Evolutionary conservation across 2,888 invertebrate species (phyloP), one percentile per base, ranked within the genome.

Genomic region (Bellardia pandia): DNA sequence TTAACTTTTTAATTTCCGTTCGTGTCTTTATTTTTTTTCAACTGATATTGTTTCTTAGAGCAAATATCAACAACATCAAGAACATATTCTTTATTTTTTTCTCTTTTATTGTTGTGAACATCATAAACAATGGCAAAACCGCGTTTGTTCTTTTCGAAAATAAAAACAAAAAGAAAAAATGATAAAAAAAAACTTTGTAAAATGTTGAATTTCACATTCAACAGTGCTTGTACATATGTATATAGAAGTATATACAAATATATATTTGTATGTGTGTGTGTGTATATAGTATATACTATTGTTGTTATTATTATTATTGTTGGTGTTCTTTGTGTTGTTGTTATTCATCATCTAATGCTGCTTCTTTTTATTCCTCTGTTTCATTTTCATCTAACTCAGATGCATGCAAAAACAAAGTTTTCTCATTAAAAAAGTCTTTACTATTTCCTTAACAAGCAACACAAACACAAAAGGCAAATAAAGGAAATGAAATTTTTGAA

Each of bases 1-100:
- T 77, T 33, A 81, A 86, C 81, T 77, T 86, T 85, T 86, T 86
- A 86, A 86, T 86, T 85, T 86, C 86, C 86, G 86, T 53, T 81
- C 23, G 58, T 81, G 37, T 62, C 60, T 60, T 16, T 45, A 69
- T 68, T 51, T 30, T 66, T 66, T 68, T 58, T 64, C 60, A 53
- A 37, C 42, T 56, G 45, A 76, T 72, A 81, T 72, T 72, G 56
- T 68, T 58, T 72, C 51, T 75, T 72, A 53, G 16, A 74, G 45
- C 62, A 85, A 76, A 85, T 69, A 68, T 75, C 75, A 85, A 64
- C 77, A 78, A 45, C 75, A 75, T 75, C 68, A 68, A 60, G 51
- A 69, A 77, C 69, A 71, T 64, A 51, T 62, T 62, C 7, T 66
- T 16, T 48, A 4, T 75, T 56, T 42, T 48, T 33, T 48, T 68